Evolutionary conservation across 2,888 invertebrate species (phyloP), one percentile per base, ranked within the genome.

Genomic region (Dione juno): DNA sequence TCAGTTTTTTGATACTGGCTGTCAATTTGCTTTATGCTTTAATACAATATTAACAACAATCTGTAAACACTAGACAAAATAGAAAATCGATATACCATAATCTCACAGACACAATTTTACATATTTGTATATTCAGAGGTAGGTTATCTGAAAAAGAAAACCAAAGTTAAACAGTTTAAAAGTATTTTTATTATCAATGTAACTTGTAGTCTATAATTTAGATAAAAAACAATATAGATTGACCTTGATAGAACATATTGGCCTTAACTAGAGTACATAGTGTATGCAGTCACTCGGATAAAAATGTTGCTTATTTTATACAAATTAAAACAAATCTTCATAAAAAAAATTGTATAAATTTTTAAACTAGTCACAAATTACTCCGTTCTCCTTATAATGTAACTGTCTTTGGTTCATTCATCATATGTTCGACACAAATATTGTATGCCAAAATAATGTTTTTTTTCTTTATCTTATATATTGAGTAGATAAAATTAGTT

Each of bases 161-260:
- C n/a, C 69, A 52, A 41, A 10, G 19, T 54, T 1, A 57, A 70
- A 67, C 70, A 70, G 16, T 70, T 70, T 54, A 54, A 59, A 70
- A 59, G 19, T 63, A 66, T 14, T 21, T 70, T 68, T 63, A 68
- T 66, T 52, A 70, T 63, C 61, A 67, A 69, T 65, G 35, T 65
- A 59, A 63, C 67, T 41, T 54, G 63, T 54, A 61, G 40, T 35
- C 61, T 66, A 66, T 21, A 50, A 67, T 67, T 59, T 45, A 61
- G 45, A 61, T n/a, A 61, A 41, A 57, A 48, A 67, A 40, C 41
- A 66, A 50, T 63, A 52, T 19, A 67, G 21, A 53, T 37, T 21
- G 41, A 50, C 61, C 16, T 40, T 69, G n/a, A 35, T 28, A 65
- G 48, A 40, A 21, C 28, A 13, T 45, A 45, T 45, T 28, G 7